Conservation (phyloP, 2,113 vertebrate species). For the Lethenteron reissneri region DNA sequence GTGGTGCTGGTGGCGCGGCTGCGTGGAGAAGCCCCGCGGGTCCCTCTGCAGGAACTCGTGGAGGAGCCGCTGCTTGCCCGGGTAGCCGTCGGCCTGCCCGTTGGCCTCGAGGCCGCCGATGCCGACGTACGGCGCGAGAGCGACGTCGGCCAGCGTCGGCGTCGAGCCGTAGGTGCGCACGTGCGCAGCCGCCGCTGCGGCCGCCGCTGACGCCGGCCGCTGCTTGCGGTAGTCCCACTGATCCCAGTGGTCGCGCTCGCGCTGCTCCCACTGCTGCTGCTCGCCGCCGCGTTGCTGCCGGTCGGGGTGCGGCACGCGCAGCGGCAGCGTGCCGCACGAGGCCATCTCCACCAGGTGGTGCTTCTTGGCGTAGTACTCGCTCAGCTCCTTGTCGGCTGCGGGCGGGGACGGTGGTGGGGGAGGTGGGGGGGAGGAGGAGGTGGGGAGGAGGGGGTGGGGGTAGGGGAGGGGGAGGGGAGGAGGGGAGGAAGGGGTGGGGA, state of each 20-base stretch:
- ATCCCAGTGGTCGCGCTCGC: too few species aligned
- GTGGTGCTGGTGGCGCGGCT: too few species aligned
- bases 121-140: too few species aligned
- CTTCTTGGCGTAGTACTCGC: slow-evolving; percentile 80
- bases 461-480: too few species aligned
- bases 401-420: slow-evolving; percentile 9
- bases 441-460: too few species aligned
- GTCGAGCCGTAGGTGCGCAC: slow-evolving; percentile 31
- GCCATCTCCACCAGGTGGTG: slow-evolving; percentile 80
- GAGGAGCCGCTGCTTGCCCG: too few species aligned
- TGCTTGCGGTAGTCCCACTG: slow-evolving; percentile 86
- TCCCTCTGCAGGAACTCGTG: too few species aligned
- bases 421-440: background rate
- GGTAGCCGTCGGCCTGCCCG: too few species aligned
- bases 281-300: slow-evolving; percentile 52
- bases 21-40: too few species aligned
- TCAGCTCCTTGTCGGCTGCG: slow-evolving; percentile 80
- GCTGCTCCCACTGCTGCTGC: slow-evolving; percentile 17
- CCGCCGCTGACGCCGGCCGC: slow-evolving; percentile 55
- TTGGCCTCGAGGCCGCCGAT: too few species aligned
- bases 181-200: slow-evolving; percentile 42
- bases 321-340: slow-evolving; percentile 64
- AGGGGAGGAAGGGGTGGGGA: too few species aligned
- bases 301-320: slow-evolving; percentile 75
- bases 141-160: slow-evolving; percentile 45